Evolutionary conservation across 1,140 invertebrate genomes (phyloP), one percentile per base, ranked within the genome.

Genomic region (Dolichoris vasculosae): DNA sequence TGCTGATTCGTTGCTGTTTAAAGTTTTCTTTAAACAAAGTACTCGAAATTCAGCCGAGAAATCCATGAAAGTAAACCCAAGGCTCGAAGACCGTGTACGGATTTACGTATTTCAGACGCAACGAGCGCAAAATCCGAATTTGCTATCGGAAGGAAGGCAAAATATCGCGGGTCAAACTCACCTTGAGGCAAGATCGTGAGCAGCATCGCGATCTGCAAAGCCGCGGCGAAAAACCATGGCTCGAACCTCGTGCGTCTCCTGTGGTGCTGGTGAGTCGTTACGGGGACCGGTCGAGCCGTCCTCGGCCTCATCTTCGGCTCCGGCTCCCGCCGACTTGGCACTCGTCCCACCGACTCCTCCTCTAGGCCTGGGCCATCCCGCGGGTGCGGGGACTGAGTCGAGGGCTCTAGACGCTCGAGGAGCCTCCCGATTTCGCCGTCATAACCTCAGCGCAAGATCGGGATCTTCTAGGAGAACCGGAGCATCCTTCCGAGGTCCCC

Each of bases 351-450:
- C 30, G 46, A 43, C 75, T 26, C 15, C n/a, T 23, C 17, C 69
- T 73, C 35, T 59, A 73, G 7, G 32, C 67, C 9, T 38, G 32
- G 32, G 30, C 30, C 67, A 38, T 32, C 67, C 30, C 67, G 15
- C 48, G 20, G 8, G 2, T 17, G 48, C 48, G 48, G 48, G 15
- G 20, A 11, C 2, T 6, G 35, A 35, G 63, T 40, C 30, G 38
- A 2, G 23, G 17, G 35, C 11, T 71, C 38, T 71, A 71, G 11
- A 40, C 38, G 86, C 82, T 87, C 86, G 82, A 59, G 20, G 79
- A 13, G 30, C 90, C 90, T 84, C 90, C 91, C 86, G 91, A 91
- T 86, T 91, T 91, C 77, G 89, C 91, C 91, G 91, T 91, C 91
- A 90, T 92, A 88, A 91, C 90, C 89, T 43, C 59, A 71, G 35